These are phyloP conservation scores for Atlantisia rogersi DNA, from an alignment of 2,113 vertebrate species.

Conservation along the genomic window DNA sequence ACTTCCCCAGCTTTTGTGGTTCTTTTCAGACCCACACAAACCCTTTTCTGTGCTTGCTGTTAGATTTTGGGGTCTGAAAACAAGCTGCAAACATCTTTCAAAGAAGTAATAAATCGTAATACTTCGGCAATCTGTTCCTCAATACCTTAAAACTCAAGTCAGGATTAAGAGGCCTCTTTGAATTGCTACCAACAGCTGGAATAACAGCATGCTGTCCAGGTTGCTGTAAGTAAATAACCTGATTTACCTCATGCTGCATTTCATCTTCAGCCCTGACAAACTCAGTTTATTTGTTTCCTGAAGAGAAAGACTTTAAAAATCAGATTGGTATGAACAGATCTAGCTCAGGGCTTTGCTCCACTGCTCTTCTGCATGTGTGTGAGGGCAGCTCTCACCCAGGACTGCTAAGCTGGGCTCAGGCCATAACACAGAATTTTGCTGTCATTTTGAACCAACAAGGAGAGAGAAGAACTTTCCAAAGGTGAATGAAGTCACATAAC, in stretches of 20 bases:
- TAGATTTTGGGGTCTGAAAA: neutral
- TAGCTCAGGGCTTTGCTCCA: neutral
- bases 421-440: neutral
- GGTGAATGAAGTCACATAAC: neutral
- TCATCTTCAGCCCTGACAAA: neutral
- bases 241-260: neutral
- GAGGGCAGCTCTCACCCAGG: neutral
- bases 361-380: neutral
- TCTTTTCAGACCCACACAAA: neutral
- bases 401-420: neutral
- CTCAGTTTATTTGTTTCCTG: neutral
- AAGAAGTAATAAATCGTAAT: neutral
- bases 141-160: neutral
- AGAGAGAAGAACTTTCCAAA: neutral
- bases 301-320: neutral
- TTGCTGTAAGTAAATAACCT: neutral
- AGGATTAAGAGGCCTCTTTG: neutral
- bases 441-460: neutral
- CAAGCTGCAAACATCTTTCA: neutral
- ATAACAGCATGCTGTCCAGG: neutral
- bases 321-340: neutral
- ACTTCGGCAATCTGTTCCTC: neutral
- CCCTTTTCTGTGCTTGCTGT: neutral
- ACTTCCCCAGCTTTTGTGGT: neutral
- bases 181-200: constrained; percentile 30